Evolutionary conservation across 2,113 vertebrate genomes (phyloP), one percentile per base, ranked within the genome.

Genomic region (Pseudorectes ferrugineus): DNA sequence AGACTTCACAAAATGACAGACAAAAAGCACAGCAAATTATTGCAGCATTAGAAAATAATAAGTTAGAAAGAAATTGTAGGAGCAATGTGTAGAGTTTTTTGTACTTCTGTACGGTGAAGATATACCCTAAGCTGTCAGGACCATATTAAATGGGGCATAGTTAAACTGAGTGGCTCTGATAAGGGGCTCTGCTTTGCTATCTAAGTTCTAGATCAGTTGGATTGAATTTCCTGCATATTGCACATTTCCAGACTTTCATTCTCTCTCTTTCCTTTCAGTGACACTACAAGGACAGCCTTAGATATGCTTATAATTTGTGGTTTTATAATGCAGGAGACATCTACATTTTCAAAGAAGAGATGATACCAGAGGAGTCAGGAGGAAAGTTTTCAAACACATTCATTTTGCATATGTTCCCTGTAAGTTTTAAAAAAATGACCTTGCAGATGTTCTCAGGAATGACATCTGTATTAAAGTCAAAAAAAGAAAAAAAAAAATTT

Each of bases 211-310:
- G 97, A 99, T 99, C 99, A 98, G 97, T 40, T 89, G 98, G 98
- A 98, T 98, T 99, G 98, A 98, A 98, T 99, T 99, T 99, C 98
- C 97, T 96, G 97, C 98, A 98, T 98, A 98, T 97, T 99, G 98
- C 98, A 97, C 97, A 97, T 97, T 98, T 98, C 98, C 95, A 97
- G 94, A 96, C 88, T 43, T 97, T 96, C 96, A 91, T 96, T 98
- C 93, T 94, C 95, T 88, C 87, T 92, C 91, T 87, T 97, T 97
- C 92, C 95, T 98, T 95, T 97, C 96, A 89, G 97, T 97, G 98
- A 98, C 98, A 98, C 92, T 96, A 97, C 98, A 98, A 98, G 98
- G 98, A 96, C 98, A 98, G 94, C 77, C 95, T 97, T 94, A 97
- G 97, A 98, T 98, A 97, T 77, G 96, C 97, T 97, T 97, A 96